Conservation (phyloP, 2,113 vertebrate species). For the Sturnus vulgaris region DNA sequence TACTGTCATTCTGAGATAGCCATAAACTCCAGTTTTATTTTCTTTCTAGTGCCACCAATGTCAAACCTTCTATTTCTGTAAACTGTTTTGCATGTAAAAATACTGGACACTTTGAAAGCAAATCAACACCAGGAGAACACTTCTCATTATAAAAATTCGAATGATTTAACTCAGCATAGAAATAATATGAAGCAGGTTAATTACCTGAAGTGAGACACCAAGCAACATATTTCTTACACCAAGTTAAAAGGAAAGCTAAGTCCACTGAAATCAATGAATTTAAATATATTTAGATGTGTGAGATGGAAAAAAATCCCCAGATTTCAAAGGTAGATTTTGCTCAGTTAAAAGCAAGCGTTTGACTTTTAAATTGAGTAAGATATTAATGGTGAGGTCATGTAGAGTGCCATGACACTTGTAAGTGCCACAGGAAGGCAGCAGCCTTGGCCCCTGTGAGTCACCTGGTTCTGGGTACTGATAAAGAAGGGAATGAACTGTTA, state of each 20-base stretch:
- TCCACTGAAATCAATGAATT: neutral
- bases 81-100: neutral
- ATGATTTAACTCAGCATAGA: neutral
- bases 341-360: neutral
- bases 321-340: neutral
- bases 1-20: neutral
- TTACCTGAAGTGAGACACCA: neutral
- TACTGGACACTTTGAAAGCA: neutral
- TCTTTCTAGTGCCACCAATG: neutral
- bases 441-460: neutral
- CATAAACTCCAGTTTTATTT: neutral
- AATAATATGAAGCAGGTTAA: neutral
- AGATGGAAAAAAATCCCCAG: neutral
- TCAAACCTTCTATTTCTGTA: neutral
- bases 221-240: neutral
- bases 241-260: neutral
- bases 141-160: neutral
- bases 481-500: neutral
- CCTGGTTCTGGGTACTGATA: neutral
- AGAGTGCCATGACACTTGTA: neutral
- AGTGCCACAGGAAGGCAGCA: neutral
- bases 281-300: neutral
- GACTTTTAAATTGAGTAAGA: neutral
- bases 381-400: neutral
- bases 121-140: neutral